Percentiles rank a stretch among this genome's conserved stretches.
phyloP scores from a whole-genome alignment of 2,113 vertebrate species.

The Amphilophus citrinellus region DNA sequence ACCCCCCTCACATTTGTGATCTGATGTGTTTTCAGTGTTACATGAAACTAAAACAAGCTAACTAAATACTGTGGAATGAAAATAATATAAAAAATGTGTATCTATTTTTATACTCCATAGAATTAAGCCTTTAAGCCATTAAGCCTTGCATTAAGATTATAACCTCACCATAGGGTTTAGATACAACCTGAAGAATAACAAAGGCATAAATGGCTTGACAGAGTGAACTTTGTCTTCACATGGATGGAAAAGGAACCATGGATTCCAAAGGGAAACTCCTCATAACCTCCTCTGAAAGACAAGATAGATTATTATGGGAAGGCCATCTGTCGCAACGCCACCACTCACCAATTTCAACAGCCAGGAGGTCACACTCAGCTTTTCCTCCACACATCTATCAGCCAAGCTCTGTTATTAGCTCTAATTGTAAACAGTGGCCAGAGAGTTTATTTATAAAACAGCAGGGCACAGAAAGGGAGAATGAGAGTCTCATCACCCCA shows the following conservation, averaged over 20 bases:
- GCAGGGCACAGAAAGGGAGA: neutral
- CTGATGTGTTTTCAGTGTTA: too few relatives aligned
- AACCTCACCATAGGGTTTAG: too few relatives aligned
- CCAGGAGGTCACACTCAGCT: conserved; percentile 24
- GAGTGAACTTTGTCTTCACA: neutral
- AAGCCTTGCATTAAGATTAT: too few relatives aligned
- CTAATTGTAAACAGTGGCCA: conserved; percentile 31
- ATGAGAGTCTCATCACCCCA: neutral
- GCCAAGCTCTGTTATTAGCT: conserved; percentile 17
- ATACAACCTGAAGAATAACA: too few relatives aligned
- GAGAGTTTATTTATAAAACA: conserved; percentile 46
- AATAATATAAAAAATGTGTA: too few relatives aligned
- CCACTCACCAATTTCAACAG: conserved; percentile 1
- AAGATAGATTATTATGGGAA: neutral
- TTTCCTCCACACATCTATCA: conserved; percentile 25
- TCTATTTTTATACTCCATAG: too few relatives aligned
- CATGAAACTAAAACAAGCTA: too few relatives aligned
- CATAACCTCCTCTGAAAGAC: neutral
- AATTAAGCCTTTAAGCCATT: too few relatives aligned
- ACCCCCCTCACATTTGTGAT: too few relatives aligned
- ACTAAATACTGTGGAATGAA: too few relatives aligned
- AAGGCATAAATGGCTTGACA: too few relatives aligned
- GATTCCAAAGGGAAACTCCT: neutral
- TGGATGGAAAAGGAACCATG: neutral
- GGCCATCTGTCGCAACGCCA: conserved; percentile 20